Conservation (phyloP, 2,888 invertebrate genomes). For the Digitonthophagus gazella region DNA sequence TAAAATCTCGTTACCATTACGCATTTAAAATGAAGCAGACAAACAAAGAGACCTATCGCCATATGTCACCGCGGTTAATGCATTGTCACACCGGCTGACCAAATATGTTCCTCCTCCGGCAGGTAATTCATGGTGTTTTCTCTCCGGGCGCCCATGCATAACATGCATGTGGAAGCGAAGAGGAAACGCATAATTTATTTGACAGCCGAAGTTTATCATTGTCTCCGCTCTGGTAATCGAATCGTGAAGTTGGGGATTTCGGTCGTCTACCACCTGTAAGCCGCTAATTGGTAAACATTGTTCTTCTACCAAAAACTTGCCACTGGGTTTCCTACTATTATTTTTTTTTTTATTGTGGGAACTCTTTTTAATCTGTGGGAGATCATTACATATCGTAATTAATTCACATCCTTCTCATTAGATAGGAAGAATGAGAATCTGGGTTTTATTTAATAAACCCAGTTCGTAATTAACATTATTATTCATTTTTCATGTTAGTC, state of each 20-base stretch:
- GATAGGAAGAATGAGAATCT: too few relatives aligned
- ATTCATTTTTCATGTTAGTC: too few relatives aligned
- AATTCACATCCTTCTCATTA: not conserved
- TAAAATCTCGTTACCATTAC: not conserved
- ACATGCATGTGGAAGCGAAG: not conserved
- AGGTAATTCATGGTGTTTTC: not conserved
- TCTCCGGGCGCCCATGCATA: not conserved
- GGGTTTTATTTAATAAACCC: too few relatives aligned
- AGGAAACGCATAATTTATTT: not conserved
- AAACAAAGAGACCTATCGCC: not conserved
- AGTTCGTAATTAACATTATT: too few relatives aligned
- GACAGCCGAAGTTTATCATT: not conserved
- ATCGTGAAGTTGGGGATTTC: not conserved
- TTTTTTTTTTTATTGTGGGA: not conserved
- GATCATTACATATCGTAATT: not conserved
- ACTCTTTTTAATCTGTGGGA: not conserved
- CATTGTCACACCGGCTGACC: not conserved
- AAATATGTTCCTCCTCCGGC: not conserved
- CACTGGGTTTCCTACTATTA: not conserved
- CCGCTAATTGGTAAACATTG: not conserved
- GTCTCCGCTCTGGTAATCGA: not conserved
- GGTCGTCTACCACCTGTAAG: not conserved
- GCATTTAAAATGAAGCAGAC: not conserved
- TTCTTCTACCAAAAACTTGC: not conserved
- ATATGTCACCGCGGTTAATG: not conserved